These are phyloP conservation scores for Crepidodera aurea DNA, from an alignment of 2,888 invertebrate species.

Conservation along the genomic window DNA sequence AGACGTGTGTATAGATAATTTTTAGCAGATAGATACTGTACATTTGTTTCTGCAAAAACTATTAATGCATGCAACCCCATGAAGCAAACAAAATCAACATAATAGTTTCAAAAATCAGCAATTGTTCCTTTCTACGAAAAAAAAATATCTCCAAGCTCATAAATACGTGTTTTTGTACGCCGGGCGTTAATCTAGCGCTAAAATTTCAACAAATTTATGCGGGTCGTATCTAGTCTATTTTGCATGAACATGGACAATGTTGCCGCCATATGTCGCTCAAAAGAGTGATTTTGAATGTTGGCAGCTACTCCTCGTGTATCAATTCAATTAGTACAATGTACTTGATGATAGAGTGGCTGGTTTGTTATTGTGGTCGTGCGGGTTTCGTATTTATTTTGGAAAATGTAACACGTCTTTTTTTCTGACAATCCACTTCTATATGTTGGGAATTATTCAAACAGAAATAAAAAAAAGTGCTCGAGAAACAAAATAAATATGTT, in stretches of 20 bases:
- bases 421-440: not conserved
- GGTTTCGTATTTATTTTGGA: conserved; percentile 18
- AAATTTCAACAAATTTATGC: conserved; percentile 35
- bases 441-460: too few relatives aligned
- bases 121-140: too few relatives aligned
- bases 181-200: conserved; percentile 14
- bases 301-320: conserved; percentile 32
- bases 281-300: conserved; percentile 34
- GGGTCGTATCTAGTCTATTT: conserved; percentile 28
- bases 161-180: conserved; percentile 2
- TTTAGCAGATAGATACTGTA: too few relatives aligned
- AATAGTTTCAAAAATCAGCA: too few relatives aligned
- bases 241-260: conserved; percentile 36
- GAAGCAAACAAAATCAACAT: too few relatives aligned
- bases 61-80: too few relatives aligned
- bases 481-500: too few relatives aligned
- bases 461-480: too few relatives aligned
- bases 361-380: conserved; percentile 14
- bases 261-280: conserved; percentile 33
- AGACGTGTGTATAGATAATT: too few relatives aligned
- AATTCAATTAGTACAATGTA: conserved; percentile 37
- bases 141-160: not conserved
- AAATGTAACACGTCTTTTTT: conserved; percentile 5
- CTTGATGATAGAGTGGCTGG: conserved; percentile 28
- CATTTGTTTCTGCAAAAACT: too few relatives aligned